Evolutionary conservation across 2,113 vertebrate species (phyloP).

Genomic region (Xenopus borealis): DNA sequence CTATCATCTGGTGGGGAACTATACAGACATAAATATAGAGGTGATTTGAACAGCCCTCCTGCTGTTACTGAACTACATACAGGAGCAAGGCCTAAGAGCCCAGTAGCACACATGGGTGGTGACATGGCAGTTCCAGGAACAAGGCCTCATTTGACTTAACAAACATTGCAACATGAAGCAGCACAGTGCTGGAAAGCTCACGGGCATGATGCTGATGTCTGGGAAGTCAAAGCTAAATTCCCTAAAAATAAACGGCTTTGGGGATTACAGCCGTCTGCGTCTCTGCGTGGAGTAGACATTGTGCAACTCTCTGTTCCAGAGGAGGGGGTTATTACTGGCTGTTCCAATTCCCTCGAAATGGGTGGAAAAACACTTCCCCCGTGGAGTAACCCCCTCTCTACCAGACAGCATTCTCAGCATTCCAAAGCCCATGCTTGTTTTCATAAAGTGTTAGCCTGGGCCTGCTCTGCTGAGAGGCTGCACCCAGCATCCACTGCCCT

Average conservation of each 20-base stretch:
- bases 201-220: neutral
- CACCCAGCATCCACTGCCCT: neutral
- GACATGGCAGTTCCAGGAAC: slow-evolving; percentile 1
- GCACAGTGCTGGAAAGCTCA: neutral
- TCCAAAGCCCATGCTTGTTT: neutral
- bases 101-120: too few species aligned
- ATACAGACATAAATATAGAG: too few species aligned
- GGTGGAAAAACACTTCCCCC: too few species aligned
- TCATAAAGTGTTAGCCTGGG: neutral
- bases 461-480: neutral
- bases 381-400: neutral
- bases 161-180: neutral
- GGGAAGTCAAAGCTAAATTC: neutral
- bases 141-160: neutral
- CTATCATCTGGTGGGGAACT: too few species aligned
- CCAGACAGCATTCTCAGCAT: neutral
- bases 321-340: too few species aligned
- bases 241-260: neutral
- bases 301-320: neutral
- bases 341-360: too few species aligned
- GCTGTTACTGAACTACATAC: too few species aligned
- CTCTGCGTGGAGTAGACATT: neutral
- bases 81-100: too few species aligned
- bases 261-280: slow-evolving; percentile 5
- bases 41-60: too few species aligned